Conservation (phyloP, 1,140 invertebrate genomes). For the Tigriopus japonicus region DNA sequence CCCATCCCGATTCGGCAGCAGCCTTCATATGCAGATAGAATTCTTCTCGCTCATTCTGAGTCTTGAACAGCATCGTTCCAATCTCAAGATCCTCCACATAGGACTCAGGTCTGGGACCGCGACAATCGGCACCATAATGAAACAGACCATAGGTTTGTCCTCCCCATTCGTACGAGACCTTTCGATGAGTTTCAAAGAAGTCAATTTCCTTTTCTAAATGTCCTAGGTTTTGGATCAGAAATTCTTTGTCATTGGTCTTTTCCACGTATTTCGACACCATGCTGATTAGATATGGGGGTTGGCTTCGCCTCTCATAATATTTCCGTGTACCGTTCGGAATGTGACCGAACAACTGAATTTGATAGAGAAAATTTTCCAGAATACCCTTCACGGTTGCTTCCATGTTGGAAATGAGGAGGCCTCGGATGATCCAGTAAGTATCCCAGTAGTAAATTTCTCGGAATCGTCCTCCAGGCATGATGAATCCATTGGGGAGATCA, state of each 20-base stretch:
- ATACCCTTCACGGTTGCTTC: slow-evolving; percentile 51
- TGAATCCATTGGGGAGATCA: slow-evolving; percentile 68
- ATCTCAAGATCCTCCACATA: slow-evolving; percentile 42
- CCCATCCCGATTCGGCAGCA: slow-evolving; percentile 82
- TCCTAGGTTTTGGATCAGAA: not conserved
- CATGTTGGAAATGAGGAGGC: slow-evolving; percentile 67
- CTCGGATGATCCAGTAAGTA: slow-evolving; percentile 79
- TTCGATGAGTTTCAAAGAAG: slow-evolving; percentile 43
- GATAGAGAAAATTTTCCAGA: slow-evolving; percentile 54
- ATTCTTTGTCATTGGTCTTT: slow-evolving; percentile 38
- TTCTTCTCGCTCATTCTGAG: slow-evolving; percentile 43
- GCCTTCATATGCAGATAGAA: slow-evolving; percentile 64
- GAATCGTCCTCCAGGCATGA: slow-evolving; percentile 78
- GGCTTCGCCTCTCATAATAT: slow-evolving; percentile 62
- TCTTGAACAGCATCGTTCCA: slow-evolving; percentile 30
- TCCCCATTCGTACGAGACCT: slow-evolving; percentile 31
- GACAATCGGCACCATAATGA: not conserved
- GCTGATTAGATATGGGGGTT: slow-evolving; percentile 60
- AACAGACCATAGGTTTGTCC: slow-evolving; percentile 17
- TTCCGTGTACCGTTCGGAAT: slow-evolving; percentile 76
- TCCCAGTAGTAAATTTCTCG: slow-evolving; percentile 86
- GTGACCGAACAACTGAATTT: slow-evolving; percentile 55
- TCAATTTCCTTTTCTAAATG: slow-evolving; percentile 45
- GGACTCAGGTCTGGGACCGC: slow-evolving; percentile 60
- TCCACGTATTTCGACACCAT: slow-evolving; percentile 67